Conservation (phyloP, 2,113 vertebrate genomes). For the Cyanoramphus novaezelandiae region DNA sequence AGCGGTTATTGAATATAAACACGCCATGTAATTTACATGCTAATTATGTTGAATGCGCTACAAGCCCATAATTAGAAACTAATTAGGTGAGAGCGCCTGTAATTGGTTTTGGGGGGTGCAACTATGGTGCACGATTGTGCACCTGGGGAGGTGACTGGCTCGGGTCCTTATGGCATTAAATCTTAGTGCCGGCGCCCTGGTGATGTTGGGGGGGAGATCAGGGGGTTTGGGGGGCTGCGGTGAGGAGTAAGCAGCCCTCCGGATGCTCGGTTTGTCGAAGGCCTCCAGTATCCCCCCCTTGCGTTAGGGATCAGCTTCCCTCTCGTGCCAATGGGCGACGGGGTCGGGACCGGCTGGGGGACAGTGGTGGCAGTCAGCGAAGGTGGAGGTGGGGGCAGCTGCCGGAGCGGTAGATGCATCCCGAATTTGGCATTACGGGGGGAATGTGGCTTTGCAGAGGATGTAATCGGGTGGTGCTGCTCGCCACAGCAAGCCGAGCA, state of each 20-base stretch:
- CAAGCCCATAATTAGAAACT: constrained; percentile 82
- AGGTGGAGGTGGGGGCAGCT: not conserved
- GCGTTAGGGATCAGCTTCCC: accelerated
- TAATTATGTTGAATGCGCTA: constrained; percentile 81
- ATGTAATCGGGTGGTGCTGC: not conserved
- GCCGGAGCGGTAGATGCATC: not conserved
- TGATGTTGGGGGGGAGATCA: not conserved
- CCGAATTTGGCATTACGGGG: not conserved
- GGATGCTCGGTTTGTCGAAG: not conserved
- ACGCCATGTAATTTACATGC: constrained; percentile 80
- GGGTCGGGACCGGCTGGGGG: not conserved
- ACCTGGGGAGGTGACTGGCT: constrained; percentile 62
- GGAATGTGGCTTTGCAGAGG: not conserved
- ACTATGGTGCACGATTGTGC: constrained; percentile 64
- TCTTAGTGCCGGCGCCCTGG: not conserved
- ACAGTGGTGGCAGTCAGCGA: not conserved
- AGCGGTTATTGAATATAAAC: constrained; percentile 82
- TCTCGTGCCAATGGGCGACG: accelerated
- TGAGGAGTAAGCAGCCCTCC: not conserved
- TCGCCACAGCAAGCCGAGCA: not conserved
- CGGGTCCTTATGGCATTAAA: not conserved
- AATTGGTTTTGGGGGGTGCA: constrained; percentile 73
- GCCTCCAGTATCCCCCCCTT: not conserved
- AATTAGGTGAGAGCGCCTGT: constrained; percentile 80
- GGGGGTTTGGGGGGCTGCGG: not conserved